These are phyloP conservation scores for Thereva unica DNA, from an alignment of 2,888 invertebrate genomes.

Conservation along the genomic window DNA sequence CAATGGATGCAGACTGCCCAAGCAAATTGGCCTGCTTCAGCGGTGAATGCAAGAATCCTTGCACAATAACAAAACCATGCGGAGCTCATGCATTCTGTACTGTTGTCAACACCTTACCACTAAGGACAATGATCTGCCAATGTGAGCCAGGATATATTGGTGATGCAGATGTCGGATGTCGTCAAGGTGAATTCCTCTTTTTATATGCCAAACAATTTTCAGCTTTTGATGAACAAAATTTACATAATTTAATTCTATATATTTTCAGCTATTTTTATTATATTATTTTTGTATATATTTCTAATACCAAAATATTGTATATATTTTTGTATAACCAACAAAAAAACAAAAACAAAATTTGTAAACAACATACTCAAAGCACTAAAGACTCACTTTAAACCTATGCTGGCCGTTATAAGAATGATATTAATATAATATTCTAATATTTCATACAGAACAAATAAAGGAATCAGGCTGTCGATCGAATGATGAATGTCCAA, in stretches of 20 bases:
- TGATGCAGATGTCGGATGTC: conserved; percentile 84
- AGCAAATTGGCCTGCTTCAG: conserved; percentile 81
- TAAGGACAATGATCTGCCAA: conserved; percentile 85
- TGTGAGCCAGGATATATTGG: conserved; percentile 82
- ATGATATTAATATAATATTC: not conserved
- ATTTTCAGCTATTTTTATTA: conserved; percentile 23
- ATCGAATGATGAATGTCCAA: conserved; percentile 72
- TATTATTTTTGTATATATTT: not conserved
- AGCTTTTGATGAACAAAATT: conserved; percentile 43
- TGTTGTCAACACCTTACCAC: conserved; percentile 82
- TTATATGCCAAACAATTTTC: too few species aligned
- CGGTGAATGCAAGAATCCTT: conserved; percentile 80
- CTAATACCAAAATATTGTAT: not conserved
- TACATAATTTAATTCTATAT: conserved; percentile 18
- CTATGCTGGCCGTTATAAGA: not conserved
- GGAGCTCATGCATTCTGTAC: conserved; percentile 79
- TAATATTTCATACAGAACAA: conserved; percentile 48
- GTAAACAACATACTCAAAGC: not conserved
- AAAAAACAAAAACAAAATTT: not conserved
- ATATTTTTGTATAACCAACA: conserved; percentile 34
- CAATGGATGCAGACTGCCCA: conserved; percentile 82
- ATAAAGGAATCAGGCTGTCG: conserved; percentile 66
- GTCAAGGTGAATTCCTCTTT: conserved; percentile 65
- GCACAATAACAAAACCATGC: conserved; percentile 75
- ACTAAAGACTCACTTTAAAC: not conserved